phyloP scores from a whole-genome alignment of 1,140 invertebrate species.

The Dendrolimus punctatus region DNA sequence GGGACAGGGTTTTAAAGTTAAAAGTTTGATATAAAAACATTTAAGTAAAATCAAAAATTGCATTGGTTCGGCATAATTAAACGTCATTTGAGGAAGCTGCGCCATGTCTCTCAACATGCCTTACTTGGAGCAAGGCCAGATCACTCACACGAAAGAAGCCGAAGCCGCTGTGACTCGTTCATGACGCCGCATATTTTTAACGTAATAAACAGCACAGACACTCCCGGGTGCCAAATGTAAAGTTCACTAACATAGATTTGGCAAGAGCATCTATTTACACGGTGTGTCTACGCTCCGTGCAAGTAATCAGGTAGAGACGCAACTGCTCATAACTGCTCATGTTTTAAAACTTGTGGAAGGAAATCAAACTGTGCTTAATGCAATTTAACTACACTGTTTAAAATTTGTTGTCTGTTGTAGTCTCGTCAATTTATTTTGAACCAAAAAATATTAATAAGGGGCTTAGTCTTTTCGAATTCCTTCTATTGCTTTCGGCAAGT shows the following conservation, averaged over 20 bases:
- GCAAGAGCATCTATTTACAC: conserved; percentile 44
- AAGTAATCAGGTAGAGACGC: conserved; percentile 17
- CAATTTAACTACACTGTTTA: too few species aligned
- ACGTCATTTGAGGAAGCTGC: too few species aligned
- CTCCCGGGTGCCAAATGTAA: conserved; percentile 59
- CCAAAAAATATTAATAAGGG: too few species aligned
- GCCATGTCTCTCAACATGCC: neutral
- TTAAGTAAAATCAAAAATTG: too few species aligned
- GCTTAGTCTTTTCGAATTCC: too few species aligned
- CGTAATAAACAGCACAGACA: conserved; percentile 52
- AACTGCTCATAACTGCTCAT: too few species aligned
- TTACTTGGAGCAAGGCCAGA: conserved; percentile 31
- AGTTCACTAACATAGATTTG: conserved; percentile 62
- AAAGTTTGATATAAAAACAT: too few species aligned
- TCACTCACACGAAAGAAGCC: conserved; percentile 29
- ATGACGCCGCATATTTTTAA: conserved; percentile 63
- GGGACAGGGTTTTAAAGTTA: too few species aligned
- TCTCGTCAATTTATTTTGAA: too few species aligned
- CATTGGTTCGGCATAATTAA: conserved; percentile 1
- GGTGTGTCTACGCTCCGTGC: conserved; percentile 33
- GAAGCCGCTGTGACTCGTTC: conserved; percentile 45
- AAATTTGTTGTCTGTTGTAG: too few species aligned
- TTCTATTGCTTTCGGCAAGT: too few species aligned
- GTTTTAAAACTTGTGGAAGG: neutral
- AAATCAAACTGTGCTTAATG: neutral